Evolutionary conservation across 2,888 invertebrate species (phyloP), one percentile per base, ranked within the genome.

Genomic region (Epicampocera succincta): DNA sequence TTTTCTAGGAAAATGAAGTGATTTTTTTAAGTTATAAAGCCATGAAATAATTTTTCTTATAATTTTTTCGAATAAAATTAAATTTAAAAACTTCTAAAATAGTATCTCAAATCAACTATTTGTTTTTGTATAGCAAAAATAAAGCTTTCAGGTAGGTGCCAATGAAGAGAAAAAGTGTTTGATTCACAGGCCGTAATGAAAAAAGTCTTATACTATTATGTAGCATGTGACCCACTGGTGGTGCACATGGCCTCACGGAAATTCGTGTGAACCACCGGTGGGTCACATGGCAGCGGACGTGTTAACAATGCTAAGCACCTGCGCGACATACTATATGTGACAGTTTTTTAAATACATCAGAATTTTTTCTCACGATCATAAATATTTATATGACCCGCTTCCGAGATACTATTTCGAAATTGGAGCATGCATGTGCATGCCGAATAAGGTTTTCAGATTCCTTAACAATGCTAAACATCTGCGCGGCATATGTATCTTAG

Each of bases 181-280:
- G 50, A 25, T 50, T 50, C 25, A 25, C 50, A 50, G 56, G 56
- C 44, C 60, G 44, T 19, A 42, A 12, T 44, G 38, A 60, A 60
- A 60, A 60, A 19, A 21, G 44, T 42, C 21, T 60, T 19, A 48
- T 65, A 33, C 19, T 33, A 38, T 15, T 29, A 65, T 48, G 48
- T 50, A 65, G 50, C 50, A n/a, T 50, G 65, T 65, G 50, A 65
- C 38, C 19, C 17, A 50, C 50, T 17, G 38, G 48, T 50, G 33
- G 50, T 50, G n/a, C 46, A 38, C 33, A 40, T 40, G 58, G 58
- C 63, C 63, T 63, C 15, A 63, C 44, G 63, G 29, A 46, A 63
- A n/a, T 46, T 63, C 19, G 21, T 46, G 33, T 46, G 63, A 63
- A n/a, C 46, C 63, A 63, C 46, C 29, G 33, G 63, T 46, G 61